Evolutionary conservation across 2,113 vertebrate species (phyloP), one percentile per base, ranked within the genome.

Genomic region (Dascyllus trimaculatus): DNA sequence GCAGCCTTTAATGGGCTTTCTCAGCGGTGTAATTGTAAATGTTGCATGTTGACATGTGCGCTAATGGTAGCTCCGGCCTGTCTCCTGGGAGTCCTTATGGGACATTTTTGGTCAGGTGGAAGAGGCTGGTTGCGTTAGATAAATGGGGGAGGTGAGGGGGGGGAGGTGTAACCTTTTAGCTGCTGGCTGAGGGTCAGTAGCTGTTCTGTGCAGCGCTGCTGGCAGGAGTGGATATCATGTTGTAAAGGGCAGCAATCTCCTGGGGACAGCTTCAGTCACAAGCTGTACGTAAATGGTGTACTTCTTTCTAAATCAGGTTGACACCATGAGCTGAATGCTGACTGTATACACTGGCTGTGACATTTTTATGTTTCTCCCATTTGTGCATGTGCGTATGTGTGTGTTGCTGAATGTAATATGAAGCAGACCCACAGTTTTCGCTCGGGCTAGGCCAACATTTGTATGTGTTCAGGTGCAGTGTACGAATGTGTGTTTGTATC

Each of bases 41-140:
- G 86, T 87, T 92, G 88, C 88, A 90, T 91, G 88, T 85, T 81
- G 87, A 90, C 88, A 88, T 85, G 84, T 85, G 82, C 29, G 57
- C 86, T 92, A 90, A 91, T 89, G 91, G 91, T 46, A 65, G 80
- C 79, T 60, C 5, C 2, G 19, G 75, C 68, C 65, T 25, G 71
- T 80, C 87, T 69, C 81, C 21, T 48, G 68, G 87, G 85, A 87
- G 64, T 75, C 75, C 53, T 85, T 60, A 53, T 64, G 63, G 83
- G 82, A 69, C 63, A 25, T 58, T 88, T 75, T 73, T 70, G 64
- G 64, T 59, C 32, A 35, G 74, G 56, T 83, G 68, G 78, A 77
- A 51, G 81, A 60, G 57, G 78, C 62, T 75, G 85, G 9, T 74
- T 25, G 82, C 82, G 79, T 81, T 10, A 81, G 81, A 86, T 86